phyloP scores from a whole-genome alignment of 2,888 invertebrate genomes.

The Brenthis daphne region DNA sequence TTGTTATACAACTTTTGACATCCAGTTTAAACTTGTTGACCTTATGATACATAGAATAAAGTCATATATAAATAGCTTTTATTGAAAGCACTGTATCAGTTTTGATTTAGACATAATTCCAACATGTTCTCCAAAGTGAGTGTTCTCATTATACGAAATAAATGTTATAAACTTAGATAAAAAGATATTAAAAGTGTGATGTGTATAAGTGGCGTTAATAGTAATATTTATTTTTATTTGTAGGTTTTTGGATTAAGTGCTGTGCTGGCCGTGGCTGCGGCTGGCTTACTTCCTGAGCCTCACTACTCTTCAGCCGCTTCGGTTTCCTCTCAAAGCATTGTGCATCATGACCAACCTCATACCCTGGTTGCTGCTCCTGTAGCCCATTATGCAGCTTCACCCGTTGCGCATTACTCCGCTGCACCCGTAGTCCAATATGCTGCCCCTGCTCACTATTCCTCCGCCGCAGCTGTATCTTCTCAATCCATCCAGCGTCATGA shows the following conservation, averaged over 20 bases:
- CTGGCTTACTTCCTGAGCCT: slow-evolving; percentile 63
- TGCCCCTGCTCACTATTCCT: slow-evolving; percentile 55
- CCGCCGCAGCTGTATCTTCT: slow-evolving; percentile 55
- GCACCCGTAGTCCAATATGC: slow-evolving; percentile 44
- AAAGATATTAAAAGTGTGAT: neutral
- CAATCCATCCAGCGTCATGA: slow-evolving; percentile 61
- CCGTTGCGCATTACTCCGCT: slow-evolving; percentile 45
- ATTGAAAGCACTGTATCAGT: slow-evolving; percentile 59
- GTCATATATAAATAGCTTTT: slow-evolving; percentile 61
- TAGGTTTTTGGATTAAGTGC: slow-evolving; percentile 53
- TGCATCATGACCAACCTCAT: slow-evolving; percentile 52
- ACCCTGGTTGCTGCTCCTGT: slow-evolving; percentile 39
- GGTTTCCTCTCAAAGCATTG: slow-evolving; percentile 68
- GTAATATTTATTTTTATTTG: neutral
- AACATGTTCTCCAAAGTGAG: slow-evolving; percentile 74
- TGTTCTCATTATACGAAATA: neutral
- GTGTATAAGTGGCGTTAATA: neutral
- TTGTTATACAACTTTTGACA: slow-evolving; percentile 25
- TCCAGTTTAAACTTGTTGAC: slow-evolving; percentile 25
- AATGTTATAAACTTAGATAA: neutral
- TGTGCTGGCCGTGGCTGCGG: slow-evolving; percentile 66
- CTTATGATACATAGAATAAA: slow-evolving; percentile 46
- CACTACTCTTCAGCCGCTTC: slow-evolving; percentile 64
- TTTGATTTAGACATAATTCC: slow-evolving; percentile 33
- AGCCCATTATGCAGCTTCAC: slow-evolving; percentile 37